Evolutionary conservation across 1,140 invertebrate species (phyloP), one percentile per base, ranked within the genome.

Genomic region (Ostrea edulis): DNA sequence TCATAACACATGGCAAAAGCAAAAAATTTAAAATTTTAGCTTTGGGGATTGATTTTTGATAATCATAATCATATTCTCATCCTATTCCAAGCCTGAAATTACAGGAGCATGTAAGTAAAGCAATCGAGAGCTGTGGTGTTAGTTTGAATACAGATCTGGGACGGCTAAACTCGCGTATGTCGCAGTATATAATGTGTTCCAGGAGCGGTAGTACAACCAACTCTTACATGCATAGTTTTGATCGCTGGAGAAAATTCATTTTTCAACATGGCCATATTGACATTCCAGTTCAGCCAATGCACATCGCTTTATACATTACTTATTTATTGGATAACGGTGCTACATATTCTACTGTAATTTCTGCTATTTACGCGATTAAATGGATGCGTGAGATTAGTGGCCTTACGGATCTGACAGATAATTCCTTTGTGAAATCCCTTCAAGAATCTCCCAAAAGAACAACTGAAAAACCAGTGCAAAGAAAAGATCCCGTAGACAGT

Each of bases 221-320:
- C 4, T 25, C 51, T 11, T 86, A 53, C 52, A 52, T 9, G 9
- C 11, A 25, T 35, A 17, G 29, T 84, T 86, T 89, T 84, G 5
- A 83, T 82, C 8, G 58, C 25, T 87, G 55, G 55, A 52, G 54
- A 35, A 11, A 14, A 20, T 86, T 88, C 22, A 82, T 68, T 12
- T 8, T 3, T n/a, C 14, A 17, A 55, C 55, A 65, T 22, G 58
- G 84, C 17, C 29, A 65, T 53, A 17, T 0, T 44, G 84, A 44
- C 8, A 77, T 81, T 52, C 62, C 35, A 12, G 87, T 44, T 35
- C 29, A 84, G 20, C 82, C 82, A 2, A n/a, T 87, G 11, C 83
- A 85, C n/a, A 68, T 88, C 11, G 62, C 87, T 12, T 51, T 88
- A n/a, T 85, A 88, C 55, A 29, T 85, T 20, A 85, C 84, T 68